Evolutionary conservation across 2,888 invertebrate genomes (phyloP).

Genomic region (Nipponacmea schrenckii): DNA sequence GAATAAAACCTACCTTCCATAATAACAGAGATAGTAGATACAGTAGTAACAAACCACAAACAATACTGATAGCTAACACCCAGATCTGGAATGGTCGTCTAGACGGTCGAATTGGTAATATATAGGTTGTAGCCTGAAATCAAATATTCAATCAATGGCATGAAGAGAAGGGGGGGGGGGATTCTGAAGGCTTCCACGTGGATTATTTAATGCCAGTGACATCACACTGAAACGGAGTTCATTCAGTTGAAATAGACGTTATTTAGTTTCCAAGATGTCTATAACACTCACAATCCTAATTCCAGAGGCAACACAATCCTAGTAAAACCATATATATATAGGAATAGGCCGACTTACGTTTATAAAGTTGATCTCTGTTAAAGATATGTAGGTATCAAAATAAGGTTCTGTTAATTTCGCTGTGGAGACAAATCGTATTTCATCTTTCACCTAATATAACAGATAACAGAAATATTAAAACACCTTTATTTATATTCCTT

Average conservation of each 20-base stretch:
- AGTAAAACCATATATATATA: too few relatives aligned
- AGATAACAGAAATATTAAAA: background rate
- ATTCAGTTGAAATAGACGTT: background rate
- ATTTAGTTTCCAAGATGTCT: background rate
- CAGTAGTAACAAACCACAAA: slow-evolving; percentile 48
- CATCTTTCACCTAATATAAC: slow-evolving; percentile 26
- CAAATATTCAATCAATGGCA: too few relatives aligned
- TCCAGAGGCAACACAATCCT: too few relatives aligned
- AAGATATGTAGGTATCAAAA: slow-evolving; percentile 21
- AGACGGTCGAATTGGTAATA: slow-evolving; percentile 37
- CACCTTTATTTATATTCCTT: too few relatives aligned
- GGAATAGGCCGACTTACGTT: too few relatives aligned
- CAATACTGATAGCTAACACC: slow-evolving; percentile 44
- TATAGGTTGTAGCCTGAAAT: slow-evolving; percentile 37
- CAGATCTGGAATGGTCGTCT: slow-evolving; percentile 43
- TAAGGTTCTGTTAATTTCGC: slow-evolving; percentile 26
- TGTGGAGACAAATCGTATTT: slow-evolving; percentile 24
- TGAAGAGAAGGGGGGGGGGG: too few relatives aligned
- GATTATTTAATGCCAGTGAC: too few relatives aligned
- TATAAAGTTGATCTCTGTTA: slow-evolving; percentile 10
- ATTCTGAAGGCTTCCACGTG: too few relatives aligned
- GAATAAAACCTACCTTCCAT: slow-evolving; percentile 60
- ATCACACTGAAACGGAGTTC: background rate
- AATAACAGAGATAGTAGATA: slow-evolving; percentile 42
- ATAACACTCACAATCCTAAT: background rate